phyloP scores from a whole-genome alignment of 1,140 invertebrate species.

The Aphelinus certus region DNA sequence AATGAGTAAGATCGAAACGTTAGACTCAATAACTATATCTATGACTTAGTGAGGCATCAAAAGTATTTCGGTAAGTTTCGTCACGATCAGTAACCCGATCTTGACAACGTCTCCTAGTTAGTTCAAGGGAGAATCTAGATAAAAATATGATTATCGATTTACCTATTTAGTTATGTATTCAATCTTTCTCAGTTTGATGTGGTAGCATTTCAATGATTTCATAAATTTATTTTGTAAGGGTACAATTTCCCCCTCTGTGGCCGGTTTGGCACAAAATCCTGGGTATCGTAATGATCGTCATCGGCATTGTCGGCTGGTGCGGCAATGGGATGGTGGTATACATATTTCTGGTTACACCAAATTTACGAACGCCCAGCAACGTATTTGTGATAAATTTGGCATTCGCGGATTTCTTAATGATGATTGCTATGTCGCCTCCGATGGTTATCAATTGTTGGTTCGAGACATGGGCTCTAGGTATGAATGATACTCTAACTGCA shows the following conservation, averaged over 20 bases:
- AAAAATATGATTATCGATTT: too few species aligned
- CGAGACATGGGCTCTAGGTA: conserved; percentile 84
- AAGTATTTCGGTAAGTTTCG: too few species aligned
- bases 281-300: conserved; percentile 77
- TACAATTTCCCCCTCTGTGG: conserved; percentile 79
- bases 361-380: conserved; percentile 84
- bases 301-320: conserved; percentile 75
- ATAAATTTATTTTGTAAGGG: conserved; percentile 5
- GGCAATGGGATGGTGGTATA: conserved; percentile 90
- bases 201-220: not conserved
- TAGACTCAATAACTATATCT: too few species aligned
- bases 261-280: conserved; percentile 82
- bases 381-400: conserved; percentile 86
- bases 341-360: conserved; percentile 82
- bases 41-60: too few species aligned
- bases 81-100: too few species aligned
- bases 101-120: too few species aligned
- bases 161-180: too few species aligned
- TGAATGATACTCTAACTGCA: not conserved
- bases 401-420: conserved; percentile 89
- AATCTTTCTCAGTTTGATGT: too few species aligned
- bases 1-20: too few species aligned
- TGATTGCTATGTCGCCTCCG: conserved; percentile 82
- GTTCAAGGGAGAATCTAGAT: too few species aligned
- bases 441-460: conserved; percentile 87